Evolutionary conservation across 2,797 vertebrate species (phyloP), one percentile per base, ranked within the genome.

Genomic region (Coracias cyanogaster): DNA sequence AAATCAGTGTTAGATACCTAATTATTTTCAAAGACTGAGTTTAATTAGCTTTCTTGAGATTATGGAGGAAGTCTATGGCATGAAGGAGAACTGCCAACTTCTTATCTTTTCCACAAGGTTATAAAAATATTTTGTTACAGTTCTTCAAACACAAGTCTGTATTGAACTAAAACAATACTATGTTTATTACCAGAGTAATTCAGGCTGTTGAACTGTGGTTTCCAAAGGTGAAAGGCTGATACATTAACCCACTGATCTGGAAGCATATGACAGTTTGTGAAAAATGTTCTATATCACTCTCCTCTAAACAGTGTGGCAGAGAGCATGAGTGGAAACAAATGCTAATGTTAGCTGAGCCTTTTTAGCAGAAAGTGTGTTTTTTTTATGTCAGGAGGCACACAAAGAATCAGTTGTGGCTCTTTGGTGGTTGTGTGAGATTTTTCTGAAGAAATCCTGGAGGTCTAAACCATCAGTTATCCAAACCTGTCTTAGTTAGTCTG

Each of bases 121-220:
- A 86, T 90, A 88, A 93, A 94, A 96, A 96, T 94, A 92, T 93
- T 96, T 74, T 92, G 96, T 93, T 95, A 72, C 92, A 72, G 91
- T 94, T 82, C 91, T 94, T 92, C 85, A 94, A 91, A 82, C 72
- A 93, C 84, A 69, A 39, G 69, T 25, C 81, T 8, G 33, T 77
- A 71, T 60, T 79, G 84, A 91, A 76, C 79, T 54, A 41, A 88
- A 89, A 93, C 94, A 96, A 95, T 94, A 8, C 76, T n/a, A 49
- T 82, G 24, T 88, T 97, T 97, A 96, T 94, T 88, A 83, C 87
- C n/a, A 12, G 10, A 69, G 92, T 90, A 90, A 90, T 94, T 91
- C 89, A 79, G 87, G 45, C 89, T 94, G 93, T 82, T 95, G 94
- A 88, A 83, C 87, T 96, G 62, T 79, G 91, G 79, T 93, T 95